Conservation (phyloP, 2,888 invertebrate genomes). For the Lasioglossum morio region DNA sequence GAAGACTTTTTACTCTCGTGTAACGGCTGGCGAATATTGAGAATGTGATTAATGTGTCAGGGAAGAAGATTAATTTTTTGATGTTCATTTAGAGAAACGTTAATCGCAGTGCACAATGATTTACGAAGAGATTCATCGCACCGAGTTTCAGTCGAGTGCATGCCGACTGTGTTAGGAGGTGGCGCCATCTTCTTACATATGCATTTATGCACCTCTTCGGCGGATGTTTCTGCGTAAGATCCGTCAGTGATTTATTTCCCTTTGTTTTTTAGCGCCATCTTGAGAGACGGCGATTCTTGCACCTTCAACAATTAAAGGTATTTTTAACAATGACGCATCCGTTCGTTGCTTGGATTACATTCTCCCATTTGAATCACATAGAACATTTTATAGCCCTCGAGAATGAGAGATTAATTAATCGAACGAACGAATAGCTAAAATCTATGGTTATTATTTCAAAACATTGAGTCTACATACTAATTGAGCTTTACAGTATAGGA, state of each 20-base stretch:
- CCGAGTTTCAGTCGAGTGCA: slow-evolving; percentile 5
- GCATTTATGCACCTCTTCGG: slow-evolving; percentile 5
- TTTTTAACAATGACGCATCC: neutral
- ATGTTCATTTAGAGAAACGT: neutral
- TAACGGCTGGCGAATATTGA: neutral
- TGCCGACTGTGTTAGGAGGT: slow-evolving; percentile 1
- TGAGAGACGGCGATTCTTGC: neutral
- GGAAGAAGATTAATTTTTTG: neutral
- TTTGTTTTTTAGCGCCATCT: neutral
- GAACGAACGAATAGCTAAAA: too few relatives aligned
- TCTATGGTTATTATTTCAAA: too few relatives aligned
- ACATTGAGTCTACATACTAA: too few relatives aligned
- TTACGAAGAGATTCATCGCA: neutral
- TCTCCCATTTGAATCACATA: neutral
- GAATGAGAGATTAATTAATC: too few relatives aligned
- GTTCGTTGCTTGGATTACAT: neutral
- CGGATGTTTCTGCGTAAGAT: neutral
- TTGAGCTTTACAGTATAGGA: too few relatives aligned
- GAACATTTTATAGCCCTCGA: neutral
- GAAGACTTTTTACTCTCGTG: neutral
- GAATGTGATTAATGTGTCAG: neutral
- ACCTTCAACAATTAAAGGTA: neutral
- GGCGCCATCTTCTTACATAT: slow-evolving; percentile 17
- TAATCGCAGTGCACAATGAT: neutral
- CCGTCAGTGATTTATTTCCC: neutral